Evolutionary conservation across 1,140 invertebrate species (phyloP).

Genomic region (Drosophila nikananu): DNA sequence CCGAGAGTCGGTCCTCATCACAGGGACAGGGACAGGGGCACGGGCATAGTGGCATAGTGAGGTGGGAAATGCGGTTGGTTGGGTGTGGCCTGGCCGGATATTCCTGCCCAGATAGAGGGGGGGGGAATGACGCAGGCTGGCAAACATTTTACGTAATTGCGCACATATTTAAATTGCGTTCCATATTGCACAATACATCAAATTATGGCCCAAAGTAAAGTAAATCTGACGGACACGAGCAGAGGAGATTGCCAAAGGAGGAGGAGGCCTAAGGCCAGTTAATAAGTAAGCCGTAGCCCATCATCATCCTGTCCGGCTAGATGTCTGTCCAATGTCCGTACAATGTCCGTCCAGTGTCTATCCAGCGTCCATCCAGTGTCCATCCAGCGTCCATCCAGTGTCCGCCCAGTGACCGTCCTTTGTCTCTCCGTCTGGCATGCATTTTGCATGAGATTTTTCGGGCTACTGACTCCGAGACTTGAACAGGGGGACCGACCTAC

Average conservation of each 20-base stretch:
- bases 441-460: constrained; percentile 74
- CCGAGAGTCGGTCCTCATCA: background rate
- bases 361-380: background rate
- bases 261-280: constrained; percentile 32
- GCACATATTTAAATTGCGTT: constrained; percentile 81
- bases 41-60: background rate
- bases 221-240: constrained; percentile 60
- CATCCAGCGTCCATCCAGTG: background rate
- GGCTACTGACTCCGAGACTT: constrained; percentile 30
- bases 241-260: background rate
- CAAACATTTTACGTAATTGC: constrained; percentile 82
- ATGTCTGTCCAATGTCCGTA: background rate
- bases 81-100: constrained; percentile 7
- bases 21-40: too few relatives aligned
- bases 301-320: constrained; percentile 11
- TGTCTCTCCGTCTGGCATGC: constrained; percentile 34
- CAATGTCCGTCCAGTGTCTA: background rate
- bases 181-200: constrained; percentile 73
- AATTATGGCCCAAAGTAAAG: constrained; percentile 73
- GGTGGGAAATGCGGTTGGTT: constrained; percentile 10
- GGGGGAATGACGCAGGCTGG: constrained; percentile 20
- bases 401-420: constrained; percentile 2
- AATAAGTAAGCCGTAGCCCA: constrained; percentile 48
- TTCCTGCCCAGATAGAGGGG: constrained; percentile 8
- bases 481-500: background rate